Evolutionary conservation across 2,797 vertebrate genomes (phyloP), one percentile per base, ranked within the genome.

Genomic region (Takifugu rubripes): DNA sequence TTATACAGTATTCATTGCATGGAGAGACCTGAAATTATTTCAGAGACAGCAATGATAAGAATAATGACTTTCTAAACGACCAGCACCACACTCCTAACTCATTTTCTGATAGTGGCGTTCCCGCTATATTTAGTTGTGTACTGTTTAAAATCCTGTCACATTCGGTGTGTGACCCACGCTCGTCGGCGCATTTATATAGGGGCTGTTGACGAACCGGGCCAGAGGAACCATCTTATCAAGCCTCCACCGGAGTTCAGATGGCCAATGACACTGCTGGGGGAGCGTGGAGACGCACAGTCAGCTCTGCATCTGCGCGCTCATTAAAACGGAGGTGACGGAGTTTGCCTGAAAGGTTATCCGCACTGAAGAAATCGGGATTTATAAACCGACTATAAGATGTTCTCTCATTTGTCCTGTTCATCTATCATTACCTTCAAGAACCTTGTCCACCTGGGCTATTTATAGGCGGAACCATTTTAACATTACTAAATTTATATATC

Each of bases 61-160:
- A 91, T 92, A 92, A 92, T 92, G 91, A 91, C 90, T 92, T 92
- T 91, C 91, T 90, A 91, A 91, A 91, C 88, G 86, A 92, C 90
- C 63, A 86, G 86, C 87, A 85, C 82, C 80, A 79, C 90, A 91
- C 89, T 90, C 86, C 89, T 89, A 89, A 88, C 90, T 91, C 90
- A 91, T 92, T 92, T 92, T 92, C 91, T 92, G 91, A 92, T 92
- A 92, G 90, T 88, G 88, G 86, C 74, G 77, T 85, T 74, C 82
- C 86, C 67, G 89, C 89, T 90, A 91, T 92, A 91, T 92, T 91
- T 91, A 91, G 90, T 91, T 92, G 89, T 92, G 90, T 91, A 92
- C 90, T 91, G 90, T 91, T 92, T 91, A 91, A 91, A 92, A 89
- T 86, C 87, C 88, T 88, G 89, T 90, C 90, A 91, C 88, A 89